Conservation (phyloP, 2,113 vertebrate genomes). For the Callipepla squamata region DNA sequence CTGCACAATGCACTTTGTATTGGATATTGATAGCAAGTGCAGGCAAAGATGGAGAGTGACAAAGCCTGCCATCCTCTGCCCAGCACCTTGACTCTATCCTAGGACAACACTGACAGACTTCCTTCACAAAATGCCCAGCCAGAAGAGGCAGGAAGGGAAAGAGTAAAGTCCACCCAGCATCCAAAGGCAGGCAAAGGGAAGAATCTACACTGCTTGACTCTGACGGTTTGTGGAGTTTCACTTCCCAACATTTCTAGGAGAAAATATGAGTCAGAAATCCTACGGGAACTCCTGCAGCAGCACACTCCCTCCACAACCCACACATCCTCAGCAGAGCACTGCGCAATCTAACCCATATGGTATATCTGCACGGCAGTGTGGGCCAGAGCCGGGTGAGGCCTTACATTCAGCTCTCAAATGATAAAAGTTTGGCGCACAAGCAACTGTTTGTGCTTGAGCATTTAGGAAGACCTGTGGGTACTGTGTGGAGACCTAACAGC, state of each 20-base stretch:
- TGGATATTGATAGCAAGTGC: not conserved
- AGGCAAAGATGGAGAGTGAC: not conserved
- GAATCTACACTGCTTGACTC: not conserved
- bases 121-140: not conserved
- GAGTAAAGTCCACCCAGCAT: not conserved
- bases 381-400: conserved; percentile 14
- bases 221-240: not conserved
- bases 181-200: not conserved
- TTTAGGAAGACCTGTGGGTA: not conserved
- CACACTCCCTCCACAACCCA: conserved; percentile 55
- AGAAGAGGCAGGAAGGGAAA: conserved; percentile 14
- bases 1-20: fast-evolving
- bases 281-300: conserved; percentile 57
- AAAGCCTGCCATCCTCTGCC: not conserved
- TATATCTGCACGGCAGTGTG: not conserved
- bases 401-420: not conserved
- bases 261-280: conserved; percentile 69
- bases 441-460: not conserved
- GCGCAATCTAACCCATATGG: conserved; percentile 56
- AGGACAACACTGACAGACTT: not conserved
- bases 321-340: conserved; percentile 56
- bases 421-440: not conserved
- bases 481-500: not conserved
- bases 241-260: conserved; percentile 59
- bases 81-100: not conserved